Percentiles rank a stretch among this genome's conserved stretches.
Evolutionary conservation across 2,113 vertebrate species (phyloP).

Genomic region (Myodes glareolus): DNA sequence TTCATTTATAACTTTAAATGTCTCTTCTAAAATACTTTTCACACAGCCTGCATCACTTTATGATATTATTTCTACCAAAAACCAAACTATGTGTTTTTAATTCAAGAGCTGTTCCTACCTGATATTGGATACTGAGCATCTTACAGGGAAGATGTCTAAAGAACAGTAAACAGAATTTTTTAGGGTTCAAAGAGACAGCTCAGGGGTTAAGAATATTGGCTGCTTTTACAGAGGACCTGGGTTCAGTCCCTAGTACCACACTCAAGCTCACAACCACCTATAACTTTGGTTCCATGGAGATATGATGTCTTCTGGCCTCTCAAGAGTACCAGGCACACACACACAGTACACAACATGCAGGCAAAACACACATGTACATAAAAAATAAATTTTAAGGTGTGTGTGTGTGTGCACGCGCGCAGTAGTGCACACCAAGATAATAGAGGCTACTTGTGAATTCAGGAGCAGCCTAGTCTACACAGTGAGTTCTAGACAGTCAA

Average conservation of each 20-base stretch:
- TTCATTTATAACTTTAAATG: background rate
- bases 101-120: background rate
- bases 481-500: background rate
- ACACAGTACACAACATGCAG: background rate
- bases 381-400: background rate
- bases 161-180: background rate
- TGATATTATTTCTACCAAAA: background rate
- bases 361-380: background rate
- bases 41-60: background rate
- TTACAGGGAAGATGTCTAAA: background rate
- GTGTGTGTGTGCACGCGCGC: too few relatives aligned
- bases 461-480: background rate
- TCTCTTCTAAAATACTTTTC: background rate
- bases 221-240: background rate
- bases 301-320: background rate
- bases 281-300: background rate
- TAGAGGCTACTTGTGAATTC: background rate
- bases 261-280: background rate
- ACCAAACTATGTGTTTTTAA: background rate
- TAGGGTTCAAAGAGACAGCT: background rate
- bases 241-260: background rate
- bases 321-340: background rate
- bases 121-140: background rate
- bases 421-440: background rate
- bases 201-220: background rate